Conservation (phyloP, 2,888 invertebrate genomes). For the Dysmachus trigonus region DNA sequence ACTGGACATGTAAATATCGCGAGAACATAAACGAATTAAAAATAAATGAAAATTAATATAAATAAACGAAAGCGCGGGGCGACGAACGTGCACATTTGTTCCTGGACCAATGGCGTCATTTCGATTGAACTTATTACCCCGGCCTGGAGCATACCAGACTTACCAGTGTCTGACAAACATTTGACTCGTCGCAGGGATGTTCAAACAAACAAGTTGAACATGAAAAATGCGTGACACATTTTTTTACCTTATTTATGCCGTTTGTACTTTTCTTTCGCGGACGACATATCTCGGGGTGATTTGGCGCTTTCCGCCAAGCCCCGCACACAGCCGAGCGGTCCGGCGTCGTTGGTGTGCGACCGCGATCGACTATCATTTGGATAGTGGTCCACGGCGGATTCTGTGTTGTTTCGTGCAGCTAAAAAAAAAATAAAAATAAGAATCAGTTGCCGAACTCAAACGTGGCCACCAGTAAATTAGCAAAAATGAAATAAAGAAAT, state of each 20-base stretch:
- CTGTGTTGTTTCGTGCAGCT: neutral
- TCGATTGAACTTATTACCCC: conserved; percentile 39
- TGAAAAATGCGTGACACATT: conserved; percentile 39
- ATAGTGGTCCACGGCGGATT: neutral
- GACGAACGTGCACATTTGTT: neutral
- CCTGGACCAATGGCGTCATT: neutral
- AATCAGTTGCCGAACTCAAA: neutral
- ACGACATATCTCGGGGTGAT: conserved; percentile 16
- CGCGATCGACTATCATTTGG: neutral
- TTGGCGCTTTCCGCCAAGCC: neutral
- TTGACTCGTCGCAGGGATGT: conserved; percentile 39
- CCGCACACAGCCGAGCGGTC: neutral
- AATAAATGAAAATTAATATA: conserved; percentile 37
- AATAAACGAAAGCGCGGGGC: neutral
- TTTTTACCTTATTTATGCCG: conserved; percentile 28
- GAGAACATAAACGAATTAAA: conserved; percentile 20
- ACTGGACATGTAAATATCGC: conserved; percentile 36
- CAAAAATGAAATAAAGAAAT: conserved; percentile 45
- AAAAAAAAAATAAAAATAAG: neutral
- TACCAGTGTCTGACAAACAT: conserved; percentile 42
- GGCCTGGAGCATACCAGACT: conserved; percentile 3
- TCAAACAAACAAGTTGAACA: conserved; percentile 41
- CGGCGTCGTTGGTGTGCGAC: neutral
- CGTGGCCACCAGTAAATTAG: conserved; percentile 26
- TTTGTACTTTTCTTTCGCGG: neutral